Conservation (phyloP, 2,113 vertebrate species). For the Pterocles orientalis region DNA sequence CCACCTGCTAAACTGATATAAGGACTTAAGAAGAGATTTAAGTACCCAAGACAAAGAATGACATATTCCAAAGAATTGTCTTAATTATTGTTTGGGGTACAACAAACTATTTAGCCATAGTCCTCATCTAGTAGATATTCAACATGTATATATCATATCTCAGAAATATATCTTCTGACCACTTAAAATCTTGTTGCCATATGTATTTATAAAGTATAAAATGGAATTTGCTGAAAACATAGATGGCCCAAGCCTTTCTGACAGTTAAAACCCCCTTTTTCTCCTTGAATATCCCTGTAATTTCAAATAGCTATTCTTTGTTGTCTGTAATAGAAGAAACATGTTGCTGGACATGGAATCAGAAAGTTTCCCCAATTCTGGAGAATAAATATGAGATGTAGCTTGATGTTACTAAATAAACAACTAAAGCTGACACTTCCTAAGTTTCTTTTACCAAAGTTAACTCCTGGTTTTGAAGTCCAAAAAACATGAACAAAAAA, state of each 20-base stretch:
- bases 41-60: background rate
- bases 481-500: background rate
- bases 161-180: background rate
- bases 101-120: background rate
- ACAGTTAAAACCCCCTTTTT: background rate
- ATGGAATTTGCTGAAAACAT: background rate
- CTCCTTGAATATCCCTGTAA: background rate
- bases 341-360: background rate
- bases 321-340: background rate
- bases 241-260: background rate
- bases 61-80: background rate
- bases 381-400: background rate
- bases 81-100: background rate
- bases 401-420: background rate
- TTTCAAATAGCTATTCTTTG: background rate
- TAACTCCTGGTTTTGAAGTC: background rate
- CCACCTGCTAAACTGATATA: background rate
- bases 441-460: background rate
- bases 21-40: background rate
- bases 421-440: background rate
- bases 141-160: rapidly evolving
- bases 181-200: background rate
- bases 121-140: background rate
- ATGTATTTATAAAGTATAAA: background rate
- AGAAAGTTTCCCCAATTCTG: background rate